Base-by-base conservation (phyloP, 2,888 invertebrate genomes). In the Spisula subtruncata region DNA sequence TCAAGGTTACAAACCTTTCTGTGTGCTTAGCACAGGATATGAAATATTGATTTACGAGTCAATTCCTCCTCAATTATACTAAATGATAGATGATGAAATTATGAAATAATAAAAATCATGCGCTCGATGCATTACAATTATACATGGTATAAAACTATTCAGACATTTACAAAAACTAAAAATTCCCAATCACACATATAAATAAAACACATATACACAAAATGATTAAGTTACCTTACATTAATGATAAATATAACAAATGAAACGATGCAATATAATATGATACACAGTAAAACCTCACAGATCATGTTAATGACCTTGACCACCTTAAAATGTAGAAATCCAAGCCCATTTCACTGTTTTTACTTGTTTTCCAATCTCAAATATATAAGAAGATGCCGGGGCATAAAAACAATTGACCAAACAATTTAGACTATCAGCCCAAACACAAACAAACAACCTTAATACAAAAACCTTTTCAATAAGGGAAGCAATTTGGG, bases 191-290 rank as follows among this genome's bases (percentile, higher is more conserved):
- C 71, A 79, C 54, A 79, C 79, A 56, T 60, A 85, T 85, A 85
- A 79, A 85, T 85, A 85, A 79, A 80, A 85, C 85, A 79, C 75
- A 85, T 80, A 41, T 41, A 32, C 75, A 85, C 79, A 85, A 32
- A 16, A 32, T 75, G 25, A n/a, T 75, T 75, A 14, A 75, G 75
- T 75, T 75, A 75, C 75, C 75, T 75, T 35, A 75, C 75, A 75
- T 29, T 35, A 75, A 75, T 25, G 60, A 66, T 66, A 66, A 66
- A 66, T n/a, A 75, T 25, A 25, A 66, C n/a, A 66, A 66, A 66
- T n/a, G 60, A 66, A 60, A 66, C 25, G 60, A 66, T 66, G 10
- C 60, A 66, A 25, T 5, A 25, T 25, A 66, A 10, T n/a, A n/a
- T 66, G 60, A 60, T 60, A 60, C 14, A 51, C 41, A 41, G 41